Conservation (phyloP, 2,888 invertebrate genomes). For the Chymomyza caudatula region DNA sequence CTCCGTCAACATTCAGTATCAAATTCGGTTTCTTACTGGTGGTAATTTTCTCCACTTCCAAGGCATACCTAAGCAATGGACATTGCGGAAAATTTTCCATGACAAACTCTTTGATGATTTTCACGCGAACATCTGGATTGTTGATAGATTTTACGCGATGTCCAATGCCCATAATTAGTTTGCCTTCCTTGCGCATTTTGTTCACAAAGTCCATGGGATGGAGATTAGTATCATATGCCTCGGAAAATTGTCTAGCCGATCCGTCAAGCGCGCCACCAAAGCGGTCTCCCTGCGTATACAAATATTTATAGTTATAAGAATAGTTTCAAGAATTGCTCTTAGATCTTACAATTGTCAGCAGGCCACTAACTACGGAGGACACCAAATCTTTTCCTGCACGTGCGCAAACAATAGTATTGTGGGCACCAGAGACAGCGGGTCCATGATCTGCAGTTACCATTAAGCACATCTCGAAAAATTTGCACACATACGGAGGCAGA, state of each 20-base stretch:
- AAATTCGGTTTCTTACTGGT: slow-evolving; percentile 99
- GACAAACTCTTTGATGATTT: slow-evolving; percentile 97
- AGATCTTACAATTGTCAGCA: slow-evolving; percentile 93
- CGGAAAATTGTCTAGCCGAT: slow-evolving; percentile 98
- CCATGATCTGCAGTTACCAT: slow-evolving; percentile 99
- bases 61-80: slow-evolving; percentile 95
- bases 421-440: slow-evolving; percentile 98
- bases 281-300: slow-evolving; percentile 88
- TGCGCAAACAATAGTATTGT: slow-evolving; percentile 98
- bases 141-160: slow-evolving; percentile 95
- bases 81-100: slow-evolving; percentile 95
- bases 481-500: slow-evolving; percentile 94
- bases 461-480: slow-evolving; percentile 99
- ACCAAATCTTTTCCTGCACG: slow-evolving; percentile 98
- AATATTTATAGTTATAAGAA: neutral
- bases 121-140: slow-evolving; percentile 99
- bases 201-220: slow-evolving; percentile 99
- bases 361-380: slow-evolving; percentile 95
- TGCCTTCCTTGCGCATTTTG: slow-evolving; percentile 96
- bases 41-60: slow-evolving; percentile 99
- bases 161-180: slow-evolving; percentile 99
- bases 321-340: neutral
- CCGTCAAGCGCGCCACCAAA: slow-evolving; percentile 99
- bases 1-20: slow-evolving; percentile 99
- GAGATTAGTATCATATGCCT: slow-evolving; percentile 94